Evolutionary conservation across 2,888 invertebrate species (phyloP).

Genomic region (Parnassius smintheus): DNA sequence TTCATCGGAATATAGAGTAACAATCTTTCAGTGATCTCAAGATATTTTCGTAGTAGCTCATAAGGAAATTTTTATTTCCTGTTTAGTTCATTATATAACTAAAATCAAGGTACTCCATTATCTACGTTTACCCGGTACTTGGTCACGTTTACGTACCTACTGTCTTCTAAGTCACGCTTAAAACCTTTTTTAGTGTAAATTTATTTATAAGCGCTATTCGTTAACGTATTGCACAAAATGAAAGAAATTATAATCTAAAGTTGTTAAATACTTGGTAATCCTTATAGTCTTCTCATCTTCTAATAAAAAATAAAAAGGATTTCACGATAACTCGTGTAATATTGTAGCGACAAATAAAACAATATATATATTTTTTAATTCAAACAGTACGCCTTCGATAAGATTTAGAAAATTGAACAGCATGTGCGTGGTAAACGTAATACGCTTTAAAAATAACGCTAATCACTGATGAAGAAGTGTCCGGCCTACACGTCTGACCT

Average conservation of each 20-base stretch:
- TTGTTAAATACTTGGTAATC: too few relatives aligned
- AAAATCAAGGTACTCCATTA: not conserved
- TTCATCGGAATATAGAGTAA: too few relatives aligned
- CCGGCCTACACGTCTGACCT: constrained; percentile 1
- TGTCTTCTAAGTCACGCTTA: constrained; percentile 3
- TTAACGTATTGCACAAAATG: not conserved
- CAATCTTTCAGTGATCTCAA: too few relatives aligned
- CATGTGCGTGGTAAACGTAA: not conserved
- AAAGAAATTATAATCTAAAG: not conserved
- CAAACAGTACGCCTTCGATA: too few relatives aligned
- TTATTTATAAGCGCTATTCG: constrained; percentile 1
- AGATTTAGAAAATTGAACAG: too few relatives aligned
- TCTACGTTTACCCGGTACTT: not conserved
- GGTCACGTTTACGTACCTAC: constrained; percentile 6
- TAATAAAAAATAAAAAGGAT: too few relatives aligned
- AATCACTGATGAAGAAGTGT: too few relatives aligned
- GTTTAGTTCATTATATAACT: constrained; percentile 24
- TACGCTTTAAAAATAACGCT: not conserved
- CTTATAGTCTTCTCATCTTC: too few relatives aligned
- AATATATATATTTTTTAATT: too few relatives aligned
- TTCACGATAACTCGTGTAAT: too few relatives aligned
- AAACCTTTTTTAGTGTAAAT: not conserved
- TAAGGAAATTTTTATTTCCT: not conserved
- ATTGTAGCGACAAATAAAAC: too few relatives aligned
- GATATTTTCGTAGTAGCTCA: too few relatives aligned